phyloP scores from a whole-genome alignment of 1,140 invertebrate species.

The Lasioglossum baleicum region DNA sequence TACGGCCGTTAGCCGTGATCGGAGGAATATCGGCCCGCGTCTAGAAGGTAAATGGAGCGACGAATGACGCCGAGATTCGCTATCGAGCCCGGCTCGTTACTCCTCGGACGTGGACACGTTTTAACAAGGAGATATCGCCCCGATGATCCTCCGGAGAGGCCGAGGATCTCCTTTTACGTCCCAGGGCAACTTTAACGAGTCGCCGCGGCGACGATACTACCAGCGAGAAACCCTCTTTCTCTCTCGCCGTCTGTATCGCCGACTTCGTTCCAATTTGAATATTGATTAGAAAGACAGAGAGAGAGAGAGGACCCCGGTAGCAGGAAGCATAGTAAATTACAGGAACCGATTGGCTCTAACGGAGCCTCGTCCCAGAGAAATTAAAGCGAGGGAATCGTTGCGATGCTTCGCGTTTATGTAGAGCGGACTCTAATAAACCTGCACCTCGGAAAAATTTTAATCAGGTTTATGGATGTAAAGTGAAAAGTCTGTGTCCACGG shows the following conservation, averaged over 20 bases:
- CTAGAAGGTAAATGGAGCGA: constrained; percentile 28
- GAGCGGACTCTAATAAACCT: too few relatives aligned
- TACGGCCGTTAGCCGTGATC: constrained; percentile 21
- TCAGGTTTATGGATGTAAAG: too few relatives aligned
- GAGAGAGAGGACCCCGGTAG: too few relatives aligned
- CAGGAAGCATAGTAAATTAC: too few relatives aligned
- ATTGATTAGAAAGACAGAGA: not conserved
- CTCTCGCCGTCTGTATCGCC: not conserved
- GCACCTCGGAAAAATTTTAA: too few relatives aligned
- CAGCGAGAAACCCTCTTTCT: not conserved
- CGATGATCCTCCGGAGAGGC: constrained; percentile 23
- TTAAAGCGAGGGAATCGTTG: too few relatives aligned
- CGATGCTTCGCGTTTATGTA: too few relatives aligned
- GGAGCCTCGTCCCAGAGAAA: too few relatives aligned
- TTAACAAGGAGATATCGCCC: constrained; percentile 53
- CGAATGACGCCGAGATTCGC: constrained; percentile 48
- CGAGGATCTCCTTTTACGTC: constrained; percentile 54
- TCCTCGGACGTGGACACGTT: constrained; percentile 50
- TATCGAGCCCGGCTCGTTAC: constrained; percentile 48
- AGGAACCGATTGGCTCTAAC: too few relatives aligned
- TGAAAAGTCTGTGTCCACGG: too few relatives aligned
- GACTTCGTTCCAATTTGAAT: constrained; percentile 13
- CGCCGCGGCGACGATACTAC: not conserved
- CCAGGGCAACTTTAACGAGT: constrained; percentile 45
- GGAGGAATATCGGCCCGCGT: constrained; percentile 14